Base-by-base conservation (phyloP, 2,888 invertebrate genomes). In the Athalia rosae region DNA sequence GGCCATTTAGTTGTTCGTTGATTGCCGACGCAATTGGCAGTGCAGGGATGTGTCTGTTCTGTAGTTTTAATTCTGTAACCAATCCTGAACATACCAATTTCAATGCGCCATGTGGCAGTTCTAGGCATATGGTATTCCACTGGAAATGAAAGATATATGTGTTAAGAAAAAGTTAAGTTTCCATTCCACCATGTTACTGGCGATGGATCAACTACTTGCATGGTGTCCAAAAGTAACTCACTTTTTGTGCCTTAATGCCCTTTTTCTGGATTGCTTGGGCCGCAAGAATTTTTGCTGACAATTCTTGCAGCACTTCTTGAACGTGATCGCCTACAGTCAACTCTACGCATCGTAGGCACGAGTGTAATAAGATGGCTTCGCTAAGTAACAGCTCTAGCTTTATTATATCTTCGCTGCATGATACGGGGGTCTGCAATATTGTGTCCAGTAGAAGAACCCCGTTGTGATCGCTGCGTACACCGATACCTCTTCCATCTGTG, bases 51-150 rank as follows among this genome's bases (percentile, higher is more conserved):
- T 96, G 95, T 77, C 95, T 93, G 88, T 95, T 96, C 89, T 95
- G 94, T 48, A 94, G 92, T 87, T 96, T 95, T 84, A 98, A 92
- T 90, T 98, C 96, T 81, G 94, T 93, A 48, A 97, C 95, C 79
- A 96, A 93, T 82, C 94, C 94, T 78, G 94, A 93, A 81, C 96
- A 95, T 4, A 96, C 96, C 81, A 94, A 91, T 84, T 96, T 95
- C 73, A 98, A 91, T 66, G 94, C 94, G 78, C 94, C 94, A 89
- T 97, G 94, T 64, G 96, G 94, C 80, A 97, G 91, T 87, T 95
- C 93, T 87, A 98, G 89, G 83, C 96, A 96, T 81, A 98, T 95
- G 81, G 97, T 97, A 85, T 96, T 96, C 98, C 98, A 98, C 97
- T 98, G 90, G 28, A 28, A 28, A 28, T 28, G 28, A 28, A 28